These are phyloP conservation scores for Neodiprion virginianus DNA, from an alignment of 1,140 invertebrate species.

Conservation along the genomic window DNA sequence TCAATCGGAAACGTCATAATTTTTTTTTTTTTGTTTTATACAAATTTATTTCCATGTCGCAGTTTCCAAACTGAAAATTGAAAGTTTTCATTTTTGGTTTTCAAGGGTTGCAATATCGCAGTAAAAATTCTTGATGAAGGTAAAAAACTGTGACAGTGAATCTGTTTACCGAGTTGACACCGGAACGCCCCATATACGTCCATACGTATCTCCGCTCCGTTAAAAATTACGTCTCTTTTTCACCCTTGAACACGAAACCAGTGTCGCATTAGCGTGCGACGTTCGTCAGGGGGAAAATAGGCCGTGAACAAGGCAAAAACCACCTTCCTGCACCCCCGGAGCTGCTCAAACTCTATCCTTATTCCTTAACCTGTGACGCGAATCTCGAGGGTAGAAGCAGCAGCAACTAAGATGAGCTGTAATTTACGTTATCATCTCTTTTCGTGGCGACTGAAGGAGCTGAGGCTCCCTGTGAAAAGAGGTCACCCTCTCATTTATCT, in stretches of 20 bases:
- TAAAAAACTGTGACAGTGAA: too few relatives aligned
- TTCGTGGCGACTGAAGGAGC: not conserved
- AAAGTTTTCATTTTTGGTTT: too few relatives aligned
- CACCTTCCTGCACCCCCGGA: not conserved
- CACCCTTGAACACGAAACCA: not conserved
- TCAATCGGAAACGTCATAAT: too few relatives aligned
- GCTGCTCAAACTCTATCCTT: not conserved
- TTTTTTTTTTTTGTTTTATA: too few relatives aligned
- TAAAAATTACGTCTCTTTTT: not conserved
- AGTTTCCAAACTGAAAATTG: too few relatives aligned
- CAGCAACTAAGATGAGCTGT: conserved; percentile 2
- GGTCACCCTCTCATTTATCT: not conserved
- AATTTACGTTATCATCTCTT: conserved; percentile 5
- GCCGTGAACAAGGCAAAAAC: not conserved
- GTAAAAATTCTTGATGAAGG: too few relatives aligned
- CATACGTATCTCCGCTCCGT: too few relatives aligned
- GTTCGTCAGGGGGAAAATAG: conserved; percentile 4
- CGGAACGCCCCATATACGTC: too few relatives aligned
- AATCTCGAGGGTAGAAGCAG: not conserved
- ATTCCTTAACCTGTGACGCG: not conserved
- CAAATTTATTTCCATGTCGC: too few relatives aligned
- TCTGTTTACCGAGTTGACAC: too few relatives aligned
- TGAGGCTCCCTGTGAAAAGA: not conserved
- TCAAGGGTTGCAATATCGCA: too few relatives aligned
- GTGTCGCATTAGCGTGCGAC: not conserved